Conservation (phyloP, 2,888 invertebrate genomes). For the Troides helena region DNA sequence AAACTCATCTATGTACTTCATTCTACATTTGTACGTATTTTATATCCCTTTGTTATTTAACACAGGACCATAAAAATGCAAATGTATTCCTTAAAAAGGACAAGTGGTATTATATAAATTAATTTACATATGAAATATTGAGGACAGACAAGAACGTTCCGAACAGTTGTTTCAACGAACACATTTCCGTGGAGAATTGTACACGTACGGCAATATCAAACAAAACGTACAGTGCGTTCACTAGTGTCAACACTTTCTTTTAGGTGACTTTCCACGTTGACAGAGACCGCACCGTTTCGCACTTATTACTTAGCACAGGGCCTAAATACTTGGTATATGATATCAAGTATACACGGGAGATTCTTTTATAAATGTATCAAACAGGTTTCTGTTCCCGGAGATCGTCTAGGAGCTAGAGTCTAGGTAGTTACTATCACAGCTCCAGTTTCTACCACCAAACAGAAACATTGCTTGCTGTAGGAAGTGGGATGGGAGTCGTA, state of each 20-base stretch:
- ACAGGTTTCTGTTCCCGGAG: too few relatives aligned
- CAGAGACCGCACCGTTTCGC: slow-evolving; percentile 32
- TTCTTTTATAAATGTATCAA: too few relatives aligned
- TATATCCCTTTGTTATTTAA: neutral
- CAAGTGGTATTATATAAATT: neutral
- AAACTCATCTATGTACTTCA: too few relatives aligned
- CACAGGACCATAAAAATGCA: neutral
- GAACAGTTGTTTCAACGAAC: slow-evolving; percentile 11
- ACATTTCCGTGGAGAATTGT: slow-evolving; percentile 36
- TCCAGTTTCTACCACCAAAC: too few relatives aligned
- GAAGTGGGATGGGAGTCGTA: too few relatives aligned
- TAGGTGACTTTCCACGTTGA: slow-evolving; percentile 40
- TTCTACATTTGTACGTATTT: too few relatives aligned
- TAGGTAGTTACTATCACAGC: too few relatives aligned
- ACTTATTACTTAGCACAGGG: neutral
- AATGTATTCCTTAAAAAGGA: neutral
- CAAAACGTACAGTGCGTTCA: slow-evolving; percentile 18
- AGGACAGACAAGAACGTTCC: neutral
- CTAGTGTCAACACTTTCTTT: slow-evolving; percentile 46
- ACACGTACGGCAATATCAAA: slow-evolving; percentile 36
- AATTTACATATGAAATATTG: neutral
- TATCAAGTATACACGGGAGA: too few relatives aligned
- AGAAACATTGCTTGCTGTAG: too few relatives aligned
- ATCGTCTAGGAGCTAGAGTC: too few relatives aligned
- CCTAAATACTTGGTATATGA: neutral